Base-by-base conservation (phyloP, 1,140 invertebrate species). In the Pseudoatta argentina region DNA sequence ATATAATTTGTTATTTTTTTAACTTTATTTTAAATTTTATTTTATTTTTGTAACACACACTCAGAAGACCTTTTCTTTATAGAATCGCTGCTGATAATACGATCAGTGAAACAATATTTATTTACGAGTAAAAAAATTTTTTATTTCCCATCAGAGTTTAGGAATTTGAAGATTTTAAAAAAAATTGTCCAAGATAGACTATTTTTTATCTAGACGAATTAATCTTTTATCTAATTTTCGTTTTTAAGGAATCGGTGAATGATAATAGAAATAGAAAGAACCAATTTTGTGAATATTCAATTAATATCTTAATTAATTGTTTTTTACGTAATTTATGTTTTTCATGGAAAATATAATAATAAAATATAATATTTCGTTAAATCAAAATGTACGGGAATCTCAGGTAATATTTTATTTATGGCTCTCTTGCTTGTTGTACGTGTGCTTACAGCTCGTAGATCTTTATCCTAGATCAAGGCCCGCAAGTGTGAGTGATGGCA, bases 391-490 rank as follows among this genome's bases (percentile, higher is more conserved):
- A 10, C 21, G 2, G 12, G 63, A n/a, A 21, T 39, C 21, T 63
- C 57, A 44, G n/a, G 21, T 55, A 16, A 24, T 44, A 44, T 81
- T 71, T 59, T 59, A 57, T 24, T 21, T 44, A 24, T 0, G 7
- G 30, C 10, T 39, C n/a, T 51, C 39, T 24, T 16, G 34, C 18
- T 18, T 18, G 24, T 14, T 5, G 34, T 57, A 44, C 2, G 7
- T 24, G 34, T 10, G 18, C 44, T 76, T 59, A 69, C n/a, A 66
- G 18, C n/a, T 55, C 5, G 53, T 18, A 24, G 48, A 59, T 6
- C n/a, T 69, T 55, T 53, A 69, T 69, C 59, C 21, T 57, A 51
- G 39, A 59, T 44, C 30, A 66, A 51, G 69, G 48, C 3, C 21
- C 16, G 27, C 21, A 44, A 55, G 18, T 5, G 24, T 30, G 39